Evolutionary conservation across 2,888 invertebrate species (phyloP).

Genomic region (Apotomis betuletana): DNA sequence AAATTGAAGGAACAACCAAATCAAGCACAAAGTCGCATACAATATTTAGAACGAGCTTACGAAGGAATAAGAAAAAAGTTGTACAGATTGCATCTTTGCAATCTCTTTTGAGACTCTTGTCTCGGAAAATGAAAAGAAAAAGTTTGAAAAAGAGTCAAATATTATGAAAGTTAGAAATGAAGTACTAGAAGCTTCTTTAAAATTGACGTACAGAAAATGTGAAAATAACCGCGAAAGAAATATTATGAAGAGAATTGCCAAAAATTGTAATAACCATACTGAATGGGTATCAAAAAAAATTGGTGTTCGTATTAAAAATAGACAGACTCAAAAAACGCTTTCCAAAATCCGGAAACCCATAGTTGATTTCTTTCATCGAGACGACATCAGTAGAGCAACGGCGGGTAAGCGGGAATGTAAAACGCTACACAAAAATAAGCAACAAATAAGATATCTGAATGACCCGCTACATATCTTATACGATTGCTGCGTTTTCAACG

Average conservation of each 20-base stretch:
- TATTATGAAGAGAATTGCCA: slow-evolving; percentile 20
- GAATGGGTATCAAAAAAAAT: slow-evolving; percentile 23
- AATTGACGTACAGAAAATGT: slow-evolving; percentile 19
- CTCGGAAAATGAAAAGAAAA: neutral
- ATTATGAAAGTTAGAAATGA: slow-evolving; percentile 29
- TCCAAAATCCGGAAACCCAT: too few relatives aligned
- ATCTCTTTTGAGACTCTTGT: too few relatives aligned
- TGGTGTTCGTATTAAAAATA: too few relatives aligned
- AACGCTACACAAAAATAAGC: slow-evolving; percentile 25
- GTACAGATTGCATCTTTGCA: slow-evolving; percentile 7
- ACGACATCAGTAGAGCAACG: slow-evolving; percentile 37
- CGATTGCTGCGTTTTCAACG: neutral
- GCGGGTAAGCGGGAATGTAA: slow-evolving; percentile 36
- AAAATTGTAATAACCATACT: slow-evolving; percentile 19
- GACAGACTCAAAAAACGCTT: too few relatives aligned
- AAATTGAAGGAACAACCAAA: slow-evolving; percentile 19
- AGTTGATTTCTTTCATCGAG: slow-evolving; percentile 26
- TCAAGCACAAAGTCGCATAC: slow-evolving; percentile 17
- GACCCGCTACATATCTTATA: neutral
- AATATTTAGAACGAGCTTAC: slow-evolving; percentile 22
- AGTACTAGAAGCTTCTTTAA: slow-evolving; percentile 29
- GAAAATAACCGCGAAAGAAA: slow-evolving; percentile 18
- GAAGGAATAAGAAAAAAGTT: slow-evolving; percentile 22
- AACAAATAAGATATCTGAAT: slow-evolving; percentile 26
- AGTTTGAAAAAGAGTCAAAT: neutral